A percentile compares a stretch with the other conserved stretches of the same genome.
These are phyloP conservation scores for Leptinotarsa texana DNA, from an alignment of 1,140 invertebrate species.

Conservation along the genomic window DNA sequence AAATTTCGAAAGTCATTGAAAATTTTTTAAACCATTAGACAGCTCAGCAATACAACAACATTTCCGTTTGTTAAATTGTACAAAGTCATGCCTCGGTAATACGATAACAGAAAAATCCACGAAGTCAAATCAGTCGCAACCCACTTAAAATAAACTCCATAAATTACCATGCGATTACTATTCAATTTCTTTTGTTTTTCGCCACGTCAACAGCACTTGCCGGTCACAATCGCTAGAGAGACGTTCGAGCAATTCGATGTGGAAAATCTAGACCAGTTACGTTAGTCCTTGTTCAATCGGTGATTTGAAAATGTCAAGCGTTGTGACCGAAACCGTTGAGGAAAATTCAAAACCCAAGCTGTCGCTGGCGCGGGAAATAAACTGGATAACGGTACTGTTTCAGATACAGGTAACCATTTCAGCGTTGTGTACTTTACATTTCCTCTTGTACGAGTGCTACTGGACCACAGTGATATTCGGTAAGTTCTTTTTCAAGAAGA, in stretches of 20 bases:
- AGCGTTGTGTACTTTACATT: constrained; percentile 31
- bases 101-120: too few relatives aligned
- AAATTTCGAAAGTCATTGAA: too few relatives aligned
- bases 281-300: neutral
- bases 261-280: neutral
- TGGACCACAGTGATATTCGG: constrained; percentile 41
- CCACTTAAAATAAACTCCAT: neutral
- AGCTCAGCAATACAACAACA: too few relatives aligned
- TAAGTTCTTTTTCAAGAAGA: constrained; percentile 57
- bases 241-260: neutral
- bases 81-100: too few relatives aligned
- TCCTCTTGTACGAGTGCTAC: constrained; percentile 34
- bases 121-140: too few relatives aligned
- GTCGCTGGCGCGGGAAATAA: constrained; percentile 36
- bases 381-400: constrained; percentile 41
- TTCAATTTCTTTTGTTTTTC: neutral
- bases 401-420: constrained; percentile 37
- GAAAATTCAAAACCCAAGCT: constrained; percentile 11
- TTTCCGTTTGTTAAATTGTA: too few relatives aligned
- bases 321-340: constrained; percentile 9
- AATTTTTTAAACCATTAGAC: too few relatives aligned
- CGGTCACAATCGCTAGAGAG: neutral
- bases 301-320: constrained; percentile 9
- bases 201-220: neutral
- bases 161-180: constrained; percentile 15